Conservation (phyloP, 2,888 invertebrate species). For the Yponomeuta cagnagella region DNA sequence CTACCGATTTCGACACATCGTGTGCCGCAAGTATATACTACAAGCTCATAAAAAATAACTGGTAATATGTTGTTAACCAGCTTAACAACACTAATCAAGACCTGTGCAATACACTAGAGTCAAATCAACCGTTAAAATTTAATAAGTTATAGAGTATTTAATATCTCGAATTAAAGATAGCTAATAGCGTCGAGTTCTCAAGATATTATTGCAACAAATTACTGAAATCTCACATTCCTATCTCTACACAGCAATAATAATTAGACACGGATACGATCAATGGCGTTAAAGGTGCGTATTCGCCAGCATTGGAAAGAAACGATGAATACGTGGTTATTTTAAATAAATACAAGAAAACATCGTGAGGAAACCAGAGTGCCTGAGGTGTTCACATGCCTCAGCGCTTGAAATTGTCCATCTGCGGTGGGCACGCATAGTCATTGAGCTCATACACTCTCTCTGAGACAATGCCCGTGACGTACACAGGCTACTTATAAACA, state of each 20-base stretch:
- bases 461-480: too few species aligned
- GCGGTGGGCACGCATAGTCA: too few species aligned
- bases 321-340: too few species aligned
- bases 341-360: too few species aligned
- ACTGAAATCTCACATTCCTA: constrained; percentile 2
- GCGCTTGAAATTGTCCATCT: too few species aligned
- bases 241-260: background rate
- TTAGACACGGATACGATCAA: constrained; percentile 5
- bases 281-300: background rate
- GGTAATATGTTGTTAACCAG: background rate
- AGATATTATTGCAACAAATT: constrained; percentile 7
- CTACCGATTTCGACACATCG: background rate
- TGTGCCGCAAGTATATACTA: background rate
- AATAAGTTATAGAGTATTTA: background rate
- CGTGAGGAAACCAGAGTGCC: too few species aligned
- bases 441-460: too few species aligned
- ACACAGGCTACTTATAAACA: too few species aligned
- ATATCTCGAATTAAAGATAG: background rate
- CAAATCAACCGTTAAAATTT: background rate
- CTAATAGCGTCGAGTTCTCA: background rate
- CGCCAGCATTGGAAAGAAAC: too few species aligned
- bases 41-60: background rate
- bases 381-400: too few species aligned
- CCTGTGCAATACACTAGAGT: background rate
- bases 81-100: background rate